phyloP scores from a whole-genome alignment of 2,113 vertebrate genomes.

The Sylvia atricapilla region DNA sequence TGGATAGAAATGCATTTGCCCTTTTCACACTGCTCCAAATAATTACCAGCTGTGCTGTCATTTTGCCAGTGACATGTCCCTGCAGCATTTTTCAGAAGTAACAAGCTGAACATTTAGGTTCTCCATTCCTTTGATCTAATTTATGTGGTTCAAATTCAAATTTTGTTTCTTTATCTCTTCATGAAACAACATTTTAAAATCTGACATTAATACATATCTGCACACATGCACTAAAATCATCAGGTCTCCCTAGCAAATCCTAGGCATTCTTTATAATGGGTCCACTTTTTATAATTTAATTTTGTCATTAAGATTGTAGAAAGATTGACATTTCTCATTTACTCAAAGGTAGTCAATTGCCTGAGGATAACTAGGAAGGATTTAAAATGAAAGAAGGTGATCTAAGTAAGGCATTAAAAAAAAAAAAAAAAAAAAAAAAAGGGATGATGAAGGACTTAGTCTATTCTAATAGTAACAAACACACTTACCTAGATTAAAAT shows the following conservation, averaged over 20 bases:
- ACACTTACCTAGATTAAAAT: neutral
- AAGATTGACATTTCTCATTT: constrained; percentile 45
- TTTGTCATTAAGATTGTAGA: neutral
- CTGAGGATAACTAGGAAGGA: neutral
- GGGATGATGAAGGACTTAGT: neutral
- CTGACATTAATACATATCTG: neutral
- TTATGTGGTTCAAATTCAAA: neutral
- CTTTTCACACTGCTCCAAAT: constrained; percentile 24
- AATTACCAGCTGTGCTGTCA: constrained; percentile 27
- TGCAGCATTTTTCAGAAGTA: constrained; percentile 5
- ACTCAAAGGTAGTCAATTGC: neutral
- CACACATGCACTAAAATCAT: neutral
- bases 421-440: neutral
- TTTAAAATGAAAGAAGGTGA: neutral
- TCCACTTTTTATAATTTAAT: neutral
- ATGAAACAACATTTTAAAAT: neutral
- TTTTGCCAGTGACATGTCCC: neutral
- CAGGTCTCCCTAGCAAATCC: neutral
- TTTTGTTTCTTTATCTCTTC: neutral
- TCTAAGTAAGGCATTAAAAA: neutral
- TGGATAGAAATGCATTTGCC: constrained; percentile 9
- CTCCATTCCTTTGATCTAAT: neutral
- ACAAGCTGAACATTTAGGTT: neutral
- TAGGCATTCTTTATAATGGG: neutral
- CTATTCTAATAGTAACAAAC: neutral